Evolutionary conservation across 2,888 invertebrate species (phyloP), one percentile per base, ranked within the genome.

Genomic region (Uropetala carovei): DNA sequence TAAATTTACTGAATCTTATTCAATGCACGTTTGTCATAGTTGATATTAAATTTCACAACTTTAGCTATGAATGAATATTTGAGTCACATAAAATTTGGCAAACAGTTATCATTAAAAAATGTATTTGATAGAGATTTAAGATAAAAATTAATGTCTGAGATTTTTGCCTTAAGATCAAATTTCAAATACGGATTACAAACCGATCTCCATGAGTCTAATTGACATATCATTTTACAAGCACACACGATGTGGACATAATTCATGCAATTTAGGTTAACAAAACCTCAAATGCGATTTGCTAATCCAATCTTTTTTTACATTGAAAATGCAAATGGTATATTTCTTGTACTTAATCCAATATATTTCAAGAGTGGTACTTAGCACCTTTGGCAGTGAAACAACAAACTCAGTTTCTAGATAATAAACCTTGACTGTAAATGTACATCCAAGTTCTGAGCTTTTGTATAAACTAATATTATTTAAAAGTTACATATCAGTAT

Each of bases 301-400:
- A n/a, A 56, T n/a, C 18, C 57, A 11, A n/a, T n/a, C 57, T 57
- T n/a, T 57, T 64, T 89, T 14, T 43, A 9, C 8, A 4, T n/a
- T 86, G 60, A 86, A 22, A 86, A 18, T 16, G 43, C 43, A 89
- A 64, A n/a, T 18, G n/a, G 56, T 89, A 43, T 18, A 60, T 64
- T 43, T 18, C 64, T 43, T 89, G 30, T 89, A 64, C 64, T 60
- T 64, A 89, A 89, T 64, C 43, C 43, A 64, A 18, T 64, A 64
- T 43, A 58, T 89, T 89, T 64, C 18, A 64, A 89, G 56, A 64
- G 68, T 43, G 60, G 68, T n/a, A 89, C 89, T 64, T 68, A 64
- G 89, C 89, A 89, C 89, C 89, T 68, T n/a, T 89, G 89, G 89
- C 89, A 89, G 89, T 89, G 89, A 64, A 89, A 64, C n/a, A 89